phyloP scores from a whole-genome alignment of 2,113 vertebrate genomes.

The Brienomyrus longianalis region DNA sequence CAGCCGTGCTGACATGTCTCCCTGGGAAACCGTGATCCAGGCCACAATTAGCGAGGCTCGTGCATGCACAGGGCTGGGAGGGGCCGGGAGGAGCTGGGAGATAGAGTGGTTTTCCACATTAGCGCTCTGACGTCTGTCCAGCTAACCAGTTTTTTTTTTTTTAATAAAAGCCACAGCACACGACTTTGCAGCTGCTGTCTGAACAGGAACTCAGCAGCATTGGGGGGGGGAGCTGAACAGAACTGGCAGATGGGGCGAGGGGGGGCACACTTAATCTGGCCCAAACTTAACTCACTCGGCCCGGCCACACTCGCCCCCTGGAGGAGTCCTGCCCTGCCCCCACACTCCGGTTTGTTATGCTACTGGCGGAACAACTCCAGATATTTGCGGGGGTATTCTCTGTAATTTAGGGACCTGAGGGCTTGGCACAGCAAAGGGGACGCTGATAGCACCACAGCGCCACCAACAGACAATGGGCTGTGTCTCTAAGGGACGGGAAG shows the following conservation, averaged over 20 bases:
- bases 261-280: background rate
- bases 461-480: background rate
- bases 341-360: background rate
- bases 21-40: background rate
- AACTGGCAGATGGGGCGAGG: background rate
- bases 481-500: background rate
- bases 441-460: background rate
- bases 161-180: background rate
- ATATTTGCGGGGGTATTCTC: background rate
- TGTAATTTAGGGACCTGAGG: conserved; percentile 37
- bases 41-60: background rate
- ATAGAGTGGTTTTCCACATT: background rate
- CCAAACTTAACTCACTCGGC: background rate
- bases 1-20: background rate
- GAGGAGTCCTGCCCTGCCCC: background rate
- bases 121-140: conserved; percentile 1
- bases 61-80: background rate
- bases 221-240: background rate
- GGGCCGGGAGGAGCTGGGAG: background rate
- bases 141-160: background rate
- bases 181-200: background rate
- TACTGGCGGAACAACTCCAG: conserved; percentile 20
- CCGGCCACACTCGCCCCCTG: background rate
- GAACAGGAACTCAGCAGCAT: background rate
- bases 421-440: background rate